Conservation (phyloP, 2,797 vertebrate species). For the Phrynocephalus forsythii region DNA sequence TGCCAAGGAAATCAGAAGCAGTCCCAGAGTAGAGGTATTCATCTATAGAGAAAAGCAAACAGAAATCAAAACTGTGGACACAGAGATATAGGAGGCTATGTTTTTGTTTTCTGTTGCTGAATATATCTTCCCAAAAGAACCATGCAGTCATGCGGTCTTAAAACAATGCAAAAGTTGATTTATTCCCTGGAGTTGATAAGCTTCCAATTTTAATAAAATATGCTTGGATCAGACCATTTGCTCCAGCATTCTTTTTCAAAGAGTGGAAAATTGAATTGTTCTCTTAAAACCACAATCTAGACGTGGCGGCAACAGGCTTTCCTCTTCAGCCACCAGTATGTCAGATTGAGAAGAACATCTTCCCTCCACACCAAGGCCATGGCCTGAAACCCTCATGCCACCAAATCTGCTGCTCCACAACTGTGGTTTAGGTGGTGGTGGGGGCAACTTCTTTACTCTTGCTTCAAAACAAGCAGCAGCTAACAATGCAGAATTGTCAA, state of each 20-base stretch:
- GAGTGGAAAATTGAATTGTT: not conserved
- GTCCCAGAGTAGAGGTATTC: slow-evolving; percentile 94
- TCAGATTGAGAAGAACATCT: not conserved
- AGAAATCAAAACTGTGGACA: slow-evolving; percentile 18
- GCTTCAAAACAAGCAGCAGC: not conserved
- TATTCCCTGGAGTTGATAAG: not conserved
- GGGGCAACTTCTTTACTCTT: not conserved
- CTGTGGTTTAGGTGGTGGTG: not conserved
- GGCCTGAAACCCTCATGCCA: no score
- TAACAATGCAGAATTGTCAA: not conserved
- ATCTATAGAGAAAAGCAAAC: slow-evolving; percentile 79
- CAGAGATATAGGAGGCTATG: not conserved
- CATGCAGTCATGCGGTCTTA: not conserved
- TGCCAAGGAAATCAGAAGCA: slow-evolving; percentile 97
- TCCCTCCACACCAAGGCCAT: not conserved
- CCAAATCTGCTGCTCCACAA: not conserved
- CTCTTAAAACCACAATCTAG: not conserved
- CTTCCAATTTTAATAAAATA: not conserved
- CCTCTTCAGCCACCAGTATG: not conserved
- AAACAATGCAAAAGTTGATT: not conserved
- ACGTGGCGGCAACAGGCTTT: not conserved
- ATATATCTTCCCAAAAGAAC: not conserved
- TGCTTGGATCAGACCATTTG: not conserved
- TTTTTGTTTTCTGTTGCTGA: not conserved
- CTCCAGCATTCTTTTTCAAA: not conserved